Evolutionary conservation across 2,888 invertebrate species (phyloP).

Genomic region (Cryptus armator): DNA sequence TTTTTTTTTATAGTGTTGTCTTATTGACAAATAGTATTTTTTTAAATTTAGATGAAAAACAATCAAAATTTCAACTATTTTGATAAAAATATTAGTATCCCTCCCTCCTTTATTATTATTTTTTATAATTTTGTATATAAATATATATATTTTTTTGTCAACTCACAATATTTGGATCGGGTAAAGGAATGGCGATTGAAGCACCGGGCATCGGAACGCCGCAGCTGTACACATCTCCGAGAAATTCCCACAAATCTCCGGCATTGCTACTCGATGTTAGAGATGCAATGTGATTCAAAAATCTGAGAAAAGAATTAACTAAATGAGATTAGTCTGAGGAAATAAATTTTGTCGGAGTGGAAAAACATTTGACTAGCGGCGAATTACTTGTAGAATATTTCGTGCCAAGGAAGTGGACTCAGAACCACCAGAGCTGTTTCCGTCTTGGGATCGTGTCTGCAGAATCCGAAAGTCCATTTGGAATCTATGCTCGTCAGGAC

Average conservation of each 20-base stretch:
- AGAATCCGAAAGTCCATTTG: conserved; percentile 99
- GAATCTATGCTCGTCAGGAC: conserved; percentile 97
- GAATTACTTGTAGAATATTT: conserved; percentile 95
- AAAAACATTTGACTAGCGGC: conserved; percentile 78
- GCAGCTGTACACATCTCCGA: conserved; percentile 89
- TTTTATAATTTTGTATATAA: too few species aligned
- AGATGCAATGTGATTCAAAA: conserved; percentile 93
- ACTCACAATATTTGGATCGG: conserved; percentile 86
- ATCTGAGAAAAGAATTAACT: conserved; percentile 84
- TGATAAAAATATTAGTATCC: background rate
- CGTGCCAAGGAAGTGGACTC: conserved; percentile 98
- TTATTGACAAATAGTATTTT: background rate
- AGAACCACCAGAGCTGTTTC: conserved; percentile 94
- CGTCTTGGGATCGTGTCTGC: conserved; percentile 96
- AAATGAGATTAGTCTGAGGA: background rate
- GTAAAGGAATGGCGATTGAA: conserved; percentile 88
- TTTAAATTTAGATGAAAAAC: too few species aligned
- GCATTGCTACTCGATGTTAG: conserved; percentile 88
- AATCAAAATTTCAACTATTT: background rate
- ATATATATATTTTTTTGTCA: conserved; percentile 7
- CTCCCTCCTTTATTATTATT: too few species aligned
- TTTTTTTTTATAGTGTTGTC: conserved; percentile 19
- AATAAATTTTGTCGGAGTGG: background rate
- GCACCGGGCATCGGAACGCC: conserved; percentile 90
- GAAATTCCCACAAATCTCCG: conserved; percentile 88